Evolutionary conservation across 2,888 invertebrate genomes (phyloP), one percentile per base, ranked within the genome.

Genomic region (Molorchus minor): DNA sequence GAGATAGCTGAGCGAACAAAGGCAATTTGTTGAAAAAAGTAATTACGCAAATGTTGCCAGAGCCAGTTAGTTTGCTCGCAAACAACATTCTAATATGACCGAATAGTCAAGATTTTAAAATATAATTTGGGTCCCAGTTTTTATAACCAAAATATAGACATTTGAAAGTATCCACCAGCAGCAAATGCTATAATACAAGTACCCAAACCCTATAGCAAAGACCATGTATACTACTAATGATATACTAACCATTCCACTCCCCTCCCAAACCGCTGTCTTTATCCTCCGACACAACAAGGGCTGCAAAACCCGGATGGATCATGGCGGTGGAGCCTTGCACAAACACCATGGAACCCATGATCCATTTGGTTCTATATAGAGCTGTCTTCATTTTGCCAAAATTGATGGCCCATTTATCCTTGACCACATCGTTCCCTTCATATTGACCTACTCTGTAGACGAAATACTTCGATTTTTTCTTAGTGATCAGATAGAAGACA

Each of bases 241-340:
- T n/a, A n/a, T 13, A 35, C 62, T 58, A 63, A 72, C 71, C 65
- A 58, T 56, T 62, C 73, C 73, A 74, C n/a, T 21, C 3, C 10
- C 56, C 55, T 5, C 56, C 58, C 38, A 43, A 56, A 17, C 55
- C 56, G 35, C 52, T 58, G 30, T 64, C 45, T 0, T 13, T 13
- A 3, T 49, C 38, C 8, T n/a, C 47, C 1, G 71, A 69, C 1
- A 64, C 65, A 4, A 73, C 69, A 5, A 72, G 36, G 1, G 67
- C 62, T 35, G 64, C 61, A 17, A 72, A 56, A 17, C 72, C 73
- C 0, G 74, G 74, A 61, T 71, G 67, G 7, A 72, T 56, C 56
- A 70, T 62, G 15, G 65, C 60, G 10, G 72, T 65, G 12, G 68
- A 57, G n/a, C 72, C 73, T 2, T 67, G 47, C 3, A 68, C 63